Base-by-base conservation (phyloP, 2,113 vertebrate species). In the Daphoenositta chrysoptera region DNA sequence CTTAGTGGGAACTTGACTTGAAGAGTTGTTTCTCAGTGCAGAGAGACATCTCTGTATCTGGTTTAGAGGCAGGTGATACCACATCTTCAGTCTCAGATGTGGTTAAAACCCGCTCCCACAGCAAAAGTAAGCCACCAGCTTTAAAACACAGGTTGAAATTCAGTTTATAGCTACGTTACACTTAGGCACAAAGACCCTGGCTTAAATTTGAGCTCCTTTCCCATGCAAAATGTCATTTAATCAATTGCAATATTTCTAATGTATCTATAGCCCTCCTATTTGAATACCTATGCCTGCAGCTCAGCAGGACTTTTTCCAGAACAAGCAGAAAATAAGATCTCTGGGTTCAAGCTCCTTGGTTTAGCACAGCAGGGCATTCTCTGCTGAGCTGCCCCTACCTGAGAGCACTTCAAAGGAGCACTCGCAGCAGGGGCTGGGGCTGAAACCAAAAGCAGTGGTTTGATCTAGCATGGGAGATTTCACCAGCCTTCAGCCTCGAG, bases 371-470 rank as follows among this genome's bases (percentile, higher is more conserved):
- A 84, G 48, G 82, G 44, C 79, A 79, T 77, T 81, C 65, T 93
- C 69, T 65, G 65, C 90, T 81, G 63, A 90, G 82, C 87, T 85
- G 77, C 82, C 44, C 64, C 83, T 91, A 78, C 90, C 93, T 93
- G 82, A 0, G n/a, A 87, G 23, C 61, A 90, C 93, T 97, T 95
- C 95, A 96, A 95, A 94, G 54, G 60, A 91, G 57, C 81, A 69
- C 42, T 28, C 60, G 0, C 97, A 96, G 95, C 93, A 85, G 95
- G 87, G 60, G 54, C 40, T 1, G 4, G 0, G 76, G 72, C 87
- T 69, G 72, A 86, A 76, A 88, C 75, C 0, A 15, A 56, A 89
- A 89, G 81, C 1, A 2, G 31, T 53, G 68, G 78, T 73, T 96
- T 96, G 93, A 91, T 95, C 85, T 76, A 56, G 60, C 45, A 50